Conservation (phyloP, 2,888 invertebrate genomes). For the Trichacis sp. region DNA sequence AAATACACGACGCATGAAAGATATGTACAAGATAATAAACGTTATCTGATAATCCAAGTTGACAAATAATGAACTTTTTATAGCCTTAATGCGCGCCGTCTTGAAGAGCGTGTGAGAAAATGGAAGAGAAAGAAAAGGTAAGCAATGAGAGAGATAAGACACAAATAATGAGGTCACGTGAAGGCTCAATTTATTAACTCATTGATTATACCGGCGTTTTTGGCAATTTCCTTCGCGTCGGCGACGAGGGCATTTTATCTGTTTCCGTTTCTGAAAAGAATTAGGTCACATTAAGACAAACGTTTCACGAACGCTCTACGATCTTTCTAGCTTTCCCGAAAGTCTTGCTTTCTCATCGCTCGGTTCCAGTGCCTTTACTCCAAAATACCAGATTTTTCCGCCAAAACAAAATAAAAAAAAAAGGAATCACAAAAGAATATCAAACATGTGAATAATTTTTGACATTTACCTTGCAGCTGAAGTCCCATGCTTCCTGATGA, state of each 20-base stretch:
- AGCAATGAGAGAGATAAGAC: conserved; percentile 71
- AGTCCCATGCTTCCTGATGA: conserved; percentile 69
- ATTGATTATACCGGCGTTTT: conserved; percentile 97
- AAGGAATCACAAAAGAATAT: background rate
- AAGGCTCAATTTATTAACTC: conserved; percentile 72
- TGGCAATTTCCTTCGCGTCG: conserved; percentile 93
- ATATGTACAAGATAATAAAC: conserved; percentile 43
- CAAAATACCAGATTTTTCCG: too few species aligned
- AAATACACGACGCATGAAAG: conserved; percentile 40
- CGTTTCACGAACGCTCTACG: background rate
- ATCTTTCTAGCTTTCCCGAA: background rate
- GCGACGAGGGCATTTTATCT: conserved; percentile 89
- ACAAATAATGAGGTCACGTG: conserved; percentile 74
- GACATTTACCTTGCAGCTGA: conserved; percentile 72
- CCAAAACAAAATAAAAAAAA: too few species aligned
- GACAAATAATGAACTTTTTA: conserved; percentile 35
- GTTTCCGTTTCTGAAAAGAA: conserved; percentile 82
- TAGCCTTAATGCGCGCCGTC: conserved; percentile 44
- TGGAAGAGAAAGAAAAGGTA: conserved; percentile 63
- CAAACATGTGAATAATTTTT: conserved; percentile 1
- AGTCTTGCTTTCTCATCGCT: background rate
- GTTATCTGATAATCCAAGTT: conserved; percentile 40
- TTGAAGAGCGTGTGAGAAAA: conserved; percentile 48
- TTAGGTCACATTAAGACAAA: conserved; percentile 21
- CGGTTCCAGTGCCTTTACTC: background rate